Conservation (phyloP, 2,888 invertebrate species). For the Campoplex capitator region DNA sequence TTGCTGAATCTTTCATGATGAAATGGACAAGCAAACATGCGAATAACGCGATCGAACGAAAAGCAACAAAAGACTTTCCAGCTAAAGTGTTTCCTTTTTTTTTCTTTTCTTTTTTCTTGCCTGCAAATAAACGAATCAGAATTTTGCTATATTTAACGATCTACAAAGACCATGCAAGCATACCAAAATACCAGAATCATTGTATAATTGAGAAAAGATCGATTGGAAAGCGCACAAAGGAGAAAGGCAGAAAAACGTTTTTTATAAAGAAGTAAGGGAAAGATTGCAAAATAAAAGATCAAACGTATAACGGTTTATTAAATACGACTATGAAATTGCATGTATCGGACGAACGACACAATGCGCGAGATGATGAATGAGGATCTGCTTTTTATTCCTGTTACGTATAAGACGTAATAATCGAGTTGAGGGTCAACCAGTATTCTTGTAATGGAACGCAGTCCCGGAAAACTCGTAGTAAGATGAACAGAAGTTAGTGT, state of each 20-base stretch:
- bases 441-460: conserved; percentile 39
- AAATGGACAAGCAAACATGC: conserved; percentile 28
- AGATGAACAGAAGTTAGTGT: conserved; percentile 3
- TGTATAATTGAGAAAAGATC: conserved; percentile 61
- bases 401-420: conserved; percentile 38
- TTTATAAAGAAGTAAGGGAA: not conserved
- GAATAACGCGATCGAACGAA: conserved; percentile 44
- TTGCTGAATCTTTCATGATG: conserved; percentile 60
- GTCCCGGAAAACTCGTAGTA: conserved; percentile 58
- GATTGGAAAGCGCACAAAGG: conserved; percentile 13
- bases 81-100: conserved; percentile 13
- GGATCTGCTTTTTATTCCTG: conserved; percentile 39
- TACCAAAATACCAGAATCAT: conserved; percentile 26
- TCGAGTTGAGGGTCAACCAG: conserved; percentile 59
- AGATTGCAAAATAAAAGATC: not conserved
- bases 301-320: conserved; percentile 9
- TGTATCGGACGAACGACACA: conserved; percentile 27
- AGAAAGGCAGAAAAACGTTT: conserved; percentile 44
- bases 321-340: conserved; percentile 31
- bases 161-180: not conserved
- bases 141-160: conserved; percentile 32
- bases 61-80: conserved; percentile 24
- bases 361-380: conserved; percentile 51
- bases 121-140: conserved; percentile 46
- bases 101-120: conserved; percentile 15